Evolutionary conservation across 2,888 invertebrate genomes (phyloP), one percentile per base, ranked within the genome.

Genomic region (Pseudanteris insignis): DNA sequence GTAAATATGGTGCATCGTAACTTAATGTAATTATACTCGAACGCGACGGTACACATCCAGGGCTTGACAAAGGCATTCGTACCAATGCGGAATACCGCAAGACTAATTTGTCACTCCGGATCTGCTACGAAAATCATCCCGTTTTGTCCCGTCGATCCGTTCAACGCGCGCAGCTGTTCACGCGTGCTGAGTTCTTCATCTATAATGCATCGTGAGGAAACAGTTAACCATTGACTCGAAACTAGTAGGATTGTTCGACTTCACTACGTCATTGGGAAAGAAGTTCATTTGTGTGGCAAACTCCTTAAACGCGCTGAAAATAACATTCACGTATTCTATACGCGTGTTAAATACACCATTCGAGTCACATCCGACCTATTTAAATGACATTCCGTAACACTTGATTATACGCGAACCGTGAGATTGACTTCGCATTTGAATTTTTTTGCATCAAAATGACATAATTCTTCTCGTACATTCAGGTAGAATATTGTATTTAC

Each of bases 41-140:
- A 40, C 13, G 40, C 46, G 30, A 43, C 28, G 11, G 41, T 36
- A 41, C 55, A 48, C 41, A 47, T 47, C 55, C 47, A 47, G 8
- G 55, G 47, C 55, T 46, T 46, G 47, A 55, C 55, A 55, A 55
- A 55, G 47, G 55, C 47, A 55, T 41, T 55, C 11, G 41, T 47
- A 55, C 46, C 29, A 34, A 47, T 46, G 33, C 13, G 37, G 40
- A 46, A 55, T 46, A 43, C 44, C 54, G 38, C 54, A 38, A 33
- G 38, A 54, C 47, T 55, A 55, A 55, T 55, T 55, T 55, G 55
- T 55, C 55, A 54, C 54, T 46, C 24, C n/a, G 15, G 21, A 25
- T 40, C 34, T 40, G 29, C 40, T 29, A 13, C 38, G 47, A 46
- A 55, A 55, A 41, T 15, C 54, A 36, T 21, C n/a, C 9, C 32